Base-by-base conservation (phyloP, 2,888 invertebrate genomes). In the Dasysyrphus albostriatus region DNA sequence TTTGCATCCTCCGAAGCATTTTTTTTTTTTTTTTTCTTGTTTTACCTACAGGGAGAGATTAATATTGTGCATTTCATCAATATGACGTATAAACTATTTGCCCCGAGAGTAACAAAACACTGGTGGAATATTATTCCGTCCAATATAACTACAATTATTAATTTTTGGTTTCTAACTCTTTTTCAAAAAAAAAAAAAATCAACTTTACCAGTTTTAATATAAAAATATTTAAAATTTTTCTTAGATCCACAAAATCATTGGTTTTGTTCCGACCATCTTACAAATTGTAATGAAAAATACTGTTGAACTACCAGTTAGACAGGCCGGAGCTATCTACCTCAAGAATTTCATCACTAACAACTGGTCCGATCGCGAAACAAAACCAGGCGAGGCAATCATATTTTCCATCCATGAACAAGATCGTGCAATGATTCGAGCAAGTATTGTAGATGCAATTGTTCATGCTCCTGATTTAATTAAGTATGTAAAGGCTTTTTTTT, bases 381-480 rank as follows among this genome's bases (percentile, higher is more conserved):
- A 96, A 88, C 94, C 95, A 61, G 96, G 96, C 10, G 95, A 95
- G 88, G 95, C 96, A 5, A 93, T 95, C 79, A 96, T 96, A 24
- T 99, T 98, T 93, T 96, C 95, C 89, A 96, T 99, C 90, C 98
- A 99, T 90, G 99, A 99, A 93, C 98, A 99, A 92, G 99, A 99
- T 93, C 95, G 98, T 89, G 96, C 96, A 12, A 95, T 98, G 94
- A 96, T 99, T 89, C 94, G 99, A 84, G 97, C 98, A 90, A 95
- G 96, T 81, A 96, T 99, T 89, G 97, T 99, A n/a, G 98, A 99
- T 92, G 98, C 99, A 58, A 96, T 98, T 75, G 97, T 98, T 5
- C 97, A 97, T 92, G 96, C 98, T 51, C 98, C 98, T 8, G 98
- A 98, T 88, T 94, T 98, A 78, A 96, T 99, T 89, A 94, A 94